Evolutionary conservation across 2,888 invertebrate genomes (phyloP), one percentile per base, ranked within the genome.

Genomic region (Heliconius erato): DNA sequence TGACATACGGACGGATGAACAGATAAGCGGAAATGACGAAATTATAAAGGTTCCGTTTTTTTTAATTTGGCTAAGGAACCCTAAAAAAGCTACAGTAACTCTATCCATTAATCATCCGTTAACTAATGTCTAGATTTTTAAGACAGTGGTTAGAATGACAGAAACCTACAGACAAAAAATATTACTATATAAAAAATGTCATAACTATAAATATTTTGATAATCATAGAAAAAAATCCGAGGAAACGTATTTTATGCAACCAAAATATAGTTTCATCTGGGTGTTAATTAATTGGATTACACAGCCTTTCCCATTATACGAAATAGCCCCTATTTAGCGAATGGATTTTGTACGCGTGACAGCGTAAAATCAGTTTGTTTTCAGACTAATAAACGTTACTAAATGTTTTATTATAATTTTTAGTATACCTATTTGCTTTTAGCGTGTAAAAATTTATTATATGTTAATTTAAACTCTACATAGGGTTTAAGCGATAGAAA

Each of bases 281-380:
- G 87, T 89, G 88, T 91, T 93, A 93, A 94, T 94, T 93, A 94
- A 94, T 93, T 94, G 91, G 92, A 94, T 93, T 93, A 93, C 92
- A 89, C 89, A 91, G 89, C 90, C 91, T 91, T 89, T 89, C 89
- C 91, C 90, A 93, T 94, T 93, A 94, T 91, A 89, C 91, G 89
- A 92, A 91, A 94, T 93, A 90, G 90, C 89, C 89, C 91, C 91
- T 92, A 93, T 94, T 93, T 91, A 92, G 91, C 86, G 91, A 94
- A 93, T 92, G 91, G 91, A 92, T 93, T 94, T 92, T 90, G 91
- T 90, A 89, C 90, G 90, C 90, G 90, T 91, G 89, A 91, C 90
- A 88, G 87, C 89, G 90, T 89, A 90, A 91, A 91, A 91, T 92
- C 89, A 86, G 89, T 92, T 90, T 91, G 90, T 90, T 91, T 88